Conservation (phyloP, 92 coral and sea anemone genomes). For the Heliopora coerulea region DNA sequence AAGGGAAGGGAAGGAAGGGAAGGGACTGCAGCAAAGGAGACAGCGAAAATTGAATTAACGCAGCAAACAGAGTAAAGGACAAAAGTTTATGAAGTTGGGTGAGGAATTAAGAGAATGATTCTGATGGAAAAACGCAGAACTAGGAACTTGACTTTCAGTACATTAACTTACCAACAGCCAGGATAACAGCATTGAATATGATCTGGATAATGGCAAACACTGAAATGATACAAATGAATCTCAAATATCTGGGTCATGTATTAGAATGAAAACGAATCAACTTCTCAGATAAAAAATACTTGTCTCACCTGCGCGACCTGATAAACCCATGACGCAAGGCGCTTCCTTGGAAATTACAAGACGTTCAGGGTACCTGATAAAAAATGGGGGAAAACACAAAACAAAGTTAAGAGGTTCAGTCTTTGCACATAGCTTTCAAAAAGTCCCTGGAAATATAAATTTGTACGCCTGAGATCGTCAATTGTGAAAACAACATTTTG, state of each 20-base stretch:
- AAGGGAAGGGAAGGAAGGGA: background rate
- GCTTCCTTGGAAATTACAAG: background rate
- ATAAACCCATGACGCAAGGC: slow-evolving; percentile 9
- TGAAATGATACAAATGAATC: slow-evolving; percentile 8
- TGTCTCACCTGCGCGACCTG: slow-evolving; percentile 32
- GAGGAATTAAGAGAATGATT: no score
- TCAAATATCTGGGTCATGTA: no score
- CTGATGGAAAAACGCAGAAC: no score
- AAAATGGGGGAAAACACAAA: slow-evolving; percentile 2
- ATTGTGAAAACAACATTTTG: no score
- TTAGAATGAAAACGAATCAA: slow-evolving; percentile 1
- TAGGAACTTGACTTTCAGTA: no score
- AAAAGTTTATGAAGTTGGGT: no score
- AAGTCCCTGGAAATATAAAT: no score
- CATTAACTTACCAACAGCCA: slow-evolving; percentile 29
- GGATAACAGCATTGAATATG: slow-evolving; percentile 11
- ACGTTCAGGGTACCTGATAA: no score
- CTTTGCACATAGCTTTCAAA: no score
- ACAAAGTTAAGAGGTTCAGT: background rate
- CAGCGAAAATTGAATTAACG: background rate
- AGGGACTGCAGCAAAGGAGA: background rate
- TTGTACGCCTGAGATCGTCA: no score
- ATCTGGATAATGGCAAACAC: slow-evolving; percentile 22
- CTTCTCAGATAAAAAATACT: background rate
- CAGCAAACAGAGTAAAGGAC: background rate